Conservation (phyloP, 2,888 invertebrate species). For the Mallateleia sp. region DNA sequence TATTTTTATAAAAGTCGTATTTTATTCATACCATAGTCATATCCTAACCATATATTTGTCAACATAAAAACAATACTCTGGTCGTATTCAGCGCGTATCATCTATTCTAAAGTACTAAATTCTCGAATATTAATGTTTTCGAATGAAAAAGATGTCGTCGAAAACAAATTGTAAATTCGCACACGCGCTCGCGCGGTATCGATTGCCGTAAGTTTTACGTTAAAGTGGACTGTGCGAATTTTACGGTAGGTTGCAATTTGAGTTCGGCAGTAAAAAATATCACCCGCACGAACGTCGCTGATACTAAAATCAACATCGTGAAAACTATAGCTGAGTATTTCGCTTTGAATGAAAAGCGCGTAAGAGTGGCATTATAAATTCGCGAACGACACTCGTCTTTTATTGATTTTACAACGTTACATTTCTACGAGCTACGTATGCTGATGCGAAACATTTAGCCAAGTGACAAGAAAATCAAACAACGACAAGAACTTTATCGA, state of each 20-base stretch:
- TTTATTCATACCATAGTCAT: no score
- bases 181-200: background rate
- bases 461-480: constrained; percentile 55
- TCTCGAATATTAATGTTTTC: background rate
- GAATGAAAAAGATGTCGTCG: background rate
- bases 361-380: constrained; percentile 46
- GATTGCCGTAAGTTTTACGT: constrained; percentile 23
- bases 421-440: constrained; percentile 38
- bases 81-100: no score
- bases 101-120: no score
- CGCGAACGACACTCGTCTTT: constrained; percentile 41
- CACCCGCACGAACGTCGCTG: constrained; percentile 25
- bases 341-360: constrained; percentile 60
- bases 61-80: no score
- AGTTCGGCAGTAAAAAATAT: constrained; percentile 58
- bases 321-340: constrained; percentile 39
- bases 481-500: constrained; percentile 37
- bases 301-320: constrained; percentile 63
- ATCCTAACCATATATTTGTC: no score
- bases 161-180: constrained; percentile 36
- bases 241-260: constrained; percentile 30
- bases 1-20: no score
- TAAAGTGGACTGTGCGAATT: constrained; percentile 20
- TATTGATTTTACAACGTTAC: constrained; percentile 63
- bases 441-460: constrained; percentile 46